Base-by-base conservation (phyloP, 2,888 invertebrate genomes). In the Chalcis sispes region DNA sequence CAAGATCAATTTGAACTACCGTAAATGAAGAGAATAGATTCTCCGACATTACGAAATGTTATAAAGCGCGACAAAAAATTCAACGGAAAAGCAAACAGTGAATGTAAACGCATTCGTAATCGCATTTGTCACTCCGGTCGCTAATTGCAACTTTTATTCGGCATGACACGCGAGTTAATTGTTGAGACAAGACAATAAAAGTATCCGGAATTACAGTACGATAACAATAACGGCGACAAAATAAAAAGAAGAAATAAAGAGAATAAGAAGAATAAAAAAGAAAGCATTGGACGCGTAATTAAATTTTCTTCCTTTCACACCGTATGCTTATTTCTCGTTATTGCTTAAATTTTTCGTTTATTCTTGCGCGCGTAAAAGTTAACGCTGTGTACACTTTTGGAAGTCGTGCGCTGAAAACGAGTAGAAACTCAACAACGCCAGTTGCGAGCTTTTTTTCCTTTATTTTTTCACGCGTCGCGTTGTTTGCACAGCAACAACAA, bases 121-220 rank as follows among this genome's bases (percentile, higher is more conserved):
- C 23, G 36, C 48, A 36, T 50, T 48, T 20, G 29, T 69, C 56
- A 59, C 23, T 5, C 15, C 32, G 25, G 18, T 27, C 32, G 48
- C 48, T 69, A 69, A 69, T 69, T 69, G 69, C 50, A 69, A 59
- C 59, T 69, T 69, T 69, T 20, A 59, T 48, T 25, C 25, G 13
- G 13, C n/a, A n/a, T 48, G 58, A n/a, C 32, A 20, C 58, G 48
- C 36, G 56, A 69, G 69, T 42, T 69, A 69, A 69, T 46, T 69
- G 59, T 59, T 48, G 69, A 23, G 69, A 50, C 48, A 15, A 40
- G 40, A 13, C 59, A 46, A 36, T 50, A 58, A 48, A 59, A 58
- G 56, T 20, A 36, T 0, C 29, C n/a, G 29, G 1, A 25, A 1
- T 10, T 5, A 1, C n/a, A n/a, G 25, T n/a, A n/a, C n/a, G n/a